Evolutionary conservation across 2,797 vertebrate genomes (phyloP), one percentile per base, ranked within the genome.

Genomic region (Leptoclinus maculatus): DNA sequence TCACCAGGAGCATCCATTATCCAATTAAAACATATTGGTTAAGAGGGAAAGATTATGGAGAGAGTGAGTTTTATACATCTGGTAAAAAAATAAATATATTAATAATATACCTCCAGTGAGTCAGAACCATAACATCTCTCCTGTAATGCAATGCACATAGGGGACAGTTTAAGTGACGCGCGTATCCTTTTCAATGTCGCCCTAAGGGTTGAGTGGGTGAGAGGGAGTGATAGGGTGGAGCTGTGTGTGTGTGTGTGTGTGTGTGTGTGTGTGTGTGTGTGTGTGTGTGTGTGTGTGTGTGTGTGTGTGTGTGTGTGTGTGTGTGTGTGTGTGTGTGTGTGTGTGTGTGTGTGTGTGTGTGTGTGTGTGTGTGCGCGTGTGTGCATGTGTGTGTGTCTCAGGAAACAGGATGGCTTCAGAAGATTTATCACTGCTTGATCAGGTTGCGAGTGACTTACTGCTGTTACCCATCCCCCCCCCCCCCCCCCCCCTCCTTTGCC

Each of bases 391-490:
- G 74, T 64, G 88, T 29, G 85, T 85, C 79, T 87, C 79, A 88
- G 89, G 89, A 91, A 91, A 79, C 88, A 85, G 85, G 88, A 92
- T 81, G 90, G 89, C 91, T 92, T 88, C 83, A 87, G 89, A 91
- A 93, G 94, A 96, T 95, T 95, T 95, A 95, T 95, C 88, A 87
- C 80, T 83, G 88, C 92, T 94, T 94, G 94, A 95, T 96, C 95
- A 95, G 90, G 95, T 94, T 95, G 91, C 93, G 85, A 87, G 91
- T 97, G 97, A 98, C 94, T 98, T 97, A 98, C 96, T 94, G 95
- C 96, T 93, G 91, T 94, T 94, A 91, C 93, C 95, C 94, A 94
- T 94, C 95, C 5, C 12, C 29, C 0, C 9, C 7, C 94, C 94
- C 95, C 94, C 94, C 94, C 95, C 5, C 21, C 29, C 0, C 9